These are phyloP conservation scores for Myocastor coypus DNA, from an alignment of 2,113 vertebrate species.

Conservation along the genomic window DNA sequence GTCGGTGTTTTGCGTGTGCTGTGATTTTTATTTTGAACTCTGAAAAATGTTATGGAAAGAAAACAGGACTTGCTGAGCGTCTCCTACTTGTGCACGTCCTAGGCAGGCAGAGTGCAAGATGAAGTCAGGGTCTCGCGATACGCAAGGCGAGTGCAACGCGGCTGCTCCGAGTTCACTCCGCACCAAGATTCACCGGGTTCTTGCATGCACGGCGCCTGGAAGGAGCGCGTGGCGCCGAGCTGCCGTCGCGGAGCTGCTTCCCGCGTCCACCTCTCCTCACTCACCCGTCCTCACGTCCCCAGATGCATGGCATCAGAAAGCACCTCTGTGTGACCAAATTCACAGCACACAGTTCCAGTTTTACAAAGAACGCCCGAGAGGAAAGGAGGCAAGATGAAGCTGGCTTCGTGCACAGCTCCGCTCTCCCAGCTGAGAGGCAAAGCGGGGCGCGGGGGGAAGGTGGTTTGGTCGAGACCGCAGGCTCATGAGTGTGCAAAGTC, in stretches of 20 bases:
- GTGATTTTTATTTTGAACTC: background rate
- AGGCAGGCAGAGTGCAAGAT: conserved; percentile 31
- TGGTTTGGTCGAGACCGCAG: background rate
- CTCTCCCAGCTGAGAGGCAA: background rate
- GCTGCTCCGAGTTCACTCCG: background rate
- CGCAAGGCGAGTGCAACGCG: background rate
- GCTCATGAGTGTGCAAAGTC: background rate
- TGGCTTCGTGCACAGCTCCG: background rate
- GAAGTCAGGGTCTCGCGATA: background rate
- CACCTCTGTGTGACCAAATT: conserved; percentile 29
- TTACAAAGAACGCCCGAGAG: background rate
- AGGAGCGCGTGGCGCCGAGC: background rate
- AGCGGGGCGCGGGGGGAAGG: background rate
- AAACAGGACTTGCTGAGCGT: conserved; percentile 48
- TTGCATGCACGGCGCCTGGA: background rate
- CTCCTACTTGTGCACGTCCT: conserved; percentile 47
- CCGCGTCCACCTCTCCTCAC: background rate
- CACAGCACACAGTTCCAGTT: conserved; percentile 8
- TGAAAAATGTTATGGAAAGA: conserved; percentile 39
- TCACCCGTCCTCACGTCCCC: background rate
- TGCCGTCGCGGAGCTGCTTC: background rate
- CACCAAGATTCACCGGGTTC: background rate
- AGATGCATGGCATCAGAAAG: background rate
- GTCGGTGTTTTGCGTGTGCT: background rate
- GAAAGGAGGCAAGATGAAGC: background rate